Percentiles rank a stretch among this genome's conserved stretches.
Evolutionary conservation across 2,888 invertebrate species (phyloP).

Genomic region (Allacma fusca): DNA sequence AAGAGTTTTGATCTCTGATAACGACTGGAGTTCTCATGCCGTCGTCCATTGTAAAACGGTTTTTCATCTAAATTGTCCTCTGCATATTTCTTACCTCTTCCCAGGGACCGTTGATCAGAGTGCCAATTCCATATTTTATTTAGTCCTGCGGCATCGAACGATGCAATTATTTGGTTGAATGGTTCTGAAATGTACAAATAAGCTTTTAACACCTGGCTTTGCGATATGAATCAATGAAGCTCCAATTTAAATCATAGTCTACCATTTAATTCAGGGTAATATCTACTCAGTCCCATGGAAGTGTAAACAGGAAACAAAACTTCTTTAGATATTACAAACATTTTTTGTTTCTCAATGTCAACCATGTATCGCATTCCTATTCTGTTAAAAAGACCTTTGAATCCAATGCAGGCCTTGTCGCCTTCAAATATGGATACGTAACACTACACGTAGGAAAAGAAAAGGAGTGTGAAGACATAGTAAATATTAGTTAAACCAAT

Average conservation of each 20-base stretch:
- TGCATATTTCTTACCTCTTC: background rate
- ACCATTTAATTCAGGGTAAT: constrained; percentile 1
- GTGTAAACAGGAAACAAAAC: background rate
- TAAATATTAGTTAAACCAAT: too few relatives aligned
- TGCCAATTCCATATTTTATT: background rate
- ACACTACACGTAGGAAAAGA: too few relatives aligned
- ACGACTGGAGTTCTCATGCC: background rate
- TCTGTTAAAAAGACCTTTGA: background rate
- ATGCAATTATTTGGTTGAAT: background rate
- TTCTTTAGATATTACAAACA: background rate
- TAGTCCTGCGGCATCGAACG: background rate
- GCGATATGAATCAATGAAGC: background rate
- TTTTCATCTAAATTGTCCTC: background rate
- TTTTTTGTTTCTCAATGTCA: background rate
- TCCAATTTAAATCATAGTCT: background rate
- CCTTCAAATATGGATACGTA: background rate
- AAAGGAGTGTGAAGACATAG: too few relatives aligned
- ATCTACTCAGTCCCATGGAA: background rate
- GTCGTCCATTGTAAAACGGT: background rate
- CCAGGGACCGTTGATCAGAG: background rate
- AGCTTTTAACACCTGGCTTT: too few relatives aligned
- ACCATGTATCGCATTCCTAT: background rate
- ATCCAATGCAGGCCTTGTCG: background rate
- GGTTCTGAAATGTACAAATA: constrained; percentile 10
- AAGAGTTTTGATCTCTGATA: too few relatives aligned